Evolutionary conservation across 2,888 invertebrate species (phyloP).

Genomic region (Isoperla grammatica): DNA sequence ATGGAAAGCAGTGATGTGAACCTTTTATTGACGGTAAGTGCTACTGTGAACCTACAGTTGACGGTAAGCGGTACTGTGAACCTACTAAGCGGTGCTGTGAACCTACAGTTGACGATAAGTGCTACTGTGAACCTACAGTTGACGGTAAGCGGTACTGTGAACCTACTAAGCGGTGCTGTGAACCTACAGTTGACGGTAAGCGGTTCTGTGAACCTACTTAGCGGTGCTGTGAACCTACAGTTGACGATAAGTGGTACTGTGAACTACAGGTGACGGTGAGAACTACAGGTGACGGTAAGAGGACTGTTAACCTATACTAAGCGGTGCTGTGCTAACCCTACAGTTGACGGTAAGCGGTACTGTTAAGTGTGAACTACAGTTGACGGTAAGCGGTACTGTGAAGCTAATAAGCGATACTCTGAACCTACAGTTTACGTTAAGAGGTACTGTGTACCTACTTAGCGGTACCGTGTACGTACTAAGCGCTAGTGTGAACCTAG

Average conservation of each 20-base stretch:
- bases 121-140: constrained; percentile 70
- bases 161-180: constrained; percentile 71
- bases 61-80: constrained; percentile 48
- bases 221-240: constrained; percentile 79
- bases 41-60: constrained; percentile 67
- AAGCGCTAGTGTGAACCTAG: too few relatives aligned
- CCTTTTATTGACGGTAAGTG: too few relatives aligned
- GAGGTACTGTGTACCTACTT: too few relatives aligned
- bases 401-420: too few relatives aligned
- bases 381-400: constrained; percentile 46
- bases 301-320: constrained; percentile 72
- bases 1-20: too few relatives aligned
- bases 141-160: constrained; percentile 69
- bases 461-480: too few relatives aligned
- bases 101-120: constrained; percentile 75
- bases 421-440: constrained; percentile 69
- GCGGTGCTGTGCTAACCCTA: constrained; percentile 87
- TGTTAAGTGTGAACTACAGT: constrained; percentile 42
- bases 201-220: constrained; percentile 52
- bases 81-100: constrained; percentile 72
- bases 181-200: constrained; percentile 61
- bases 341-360: constrained; percentile 41
- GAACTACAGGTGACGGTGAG: too few relatives aligned
- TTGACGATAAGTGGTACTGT: constrained; percentile 76
- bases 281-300: constrained; percentile 73